These are phyloP conservation scores for Leptinotarsa lineolata DNA, from an alignment of 1,140 invertebrate species.

Conservation along the genomic window DNA sequence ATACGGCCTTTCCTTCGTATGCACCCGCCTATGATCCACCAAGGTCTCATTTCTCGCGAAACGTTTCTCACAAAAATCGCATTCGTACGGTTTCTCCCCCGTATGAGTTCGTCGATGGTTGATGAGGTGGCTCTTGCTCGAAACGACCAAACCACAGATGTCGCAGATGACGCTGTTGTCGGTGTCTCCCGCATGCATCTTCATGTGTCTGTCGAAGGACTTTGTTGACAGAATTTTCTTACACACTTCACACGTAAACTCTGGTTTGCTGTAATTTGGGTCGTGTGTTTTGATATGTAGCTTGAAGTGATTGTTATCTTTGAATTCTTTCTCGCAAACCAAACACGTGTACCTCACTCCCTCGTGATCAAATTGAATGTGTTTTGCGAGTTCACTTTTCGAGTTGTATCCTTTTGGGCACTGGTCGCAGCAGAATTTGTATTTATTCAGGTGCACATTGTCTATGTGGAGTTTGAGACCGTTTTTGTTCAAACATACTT, in stretches of 20 bases:
- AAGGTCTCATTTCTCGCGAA: slow-evolving; percentile 58
- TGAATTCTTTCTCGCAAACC: slow-evolving; percentile 32
- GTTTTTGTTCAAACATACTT: slow-evolving; percentile 21
- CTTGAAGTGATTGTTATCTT: slow-evolving; percentile 5
- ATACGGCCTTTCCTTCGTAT: slow-evolving; percentile 58
- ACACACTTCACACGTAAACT: slow-evolving; percentile 33
- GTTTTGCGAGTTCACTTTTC: slow-evolving; percentile 29
- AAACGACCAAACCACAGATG: slow-evolving; percentile 51
- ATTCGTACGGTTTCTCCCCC: slow-evolving; percentile 76
- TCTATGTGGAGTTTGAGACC: slow-evolving; percentile 27
- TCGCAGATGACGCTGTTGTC: slow-evolving; percentile 22
- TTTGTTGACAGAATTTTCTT: slow-evolving; percentile 9
- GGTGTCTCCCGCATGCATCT: not conserved
- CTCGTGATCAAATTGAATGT: slow-evolving; percentile 36
- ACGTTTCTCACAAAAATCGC: slow-evolving; percentile 63
- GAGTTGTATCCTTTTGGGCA: slow-evolving; percentile 40
- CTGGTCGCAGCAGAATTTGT: slow-evolving; percentile 41
- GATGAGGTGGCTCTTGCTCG: slow-evolving; percentile 51
- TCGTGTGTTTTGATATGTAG: slow-evolving; percentile 30
- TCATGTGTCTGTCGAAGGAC: slow-evolving; percentile 22
- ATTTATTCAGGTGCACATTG: slow-evolving; percentile 26
- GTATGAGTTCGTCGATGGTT: slow-evolving; percentile 88
- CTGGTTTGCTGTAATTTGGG: slow-evolving; percentile 13
- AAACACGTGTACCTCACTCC: slow-evolving; percentile 34
- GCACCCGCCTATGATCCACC: slow-evolving; percentile 50